A percentile compares a stretch with the other conserved stretches of the same genome.
These are phyloP conservation scores for Calephelis nemesis DNA, from an alignment of 1,140 invertebrate genomes.

Conservation along the genomic window DNA sequence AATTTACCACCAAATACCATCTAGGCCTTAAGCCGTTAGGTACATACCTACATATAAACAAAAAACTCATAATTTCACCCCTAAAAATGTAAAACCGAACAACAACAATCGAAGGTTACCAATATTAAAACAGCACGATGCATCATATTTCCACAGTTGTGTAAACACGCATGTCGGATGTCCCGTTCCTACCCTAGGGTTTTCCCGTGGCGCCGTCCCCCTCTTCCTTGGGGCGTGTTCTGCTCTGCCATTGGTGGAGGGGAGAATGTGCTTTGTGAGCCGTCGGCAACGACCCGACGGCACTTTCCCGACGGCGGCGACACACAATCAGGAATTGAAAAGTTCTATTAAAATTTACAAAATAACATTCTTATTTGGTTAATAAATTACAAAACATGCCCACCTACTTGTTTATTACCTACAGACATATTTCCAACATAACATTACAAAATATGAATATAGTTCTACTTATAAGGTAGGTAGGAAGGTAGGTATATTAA, in stretches of 20 bases:
- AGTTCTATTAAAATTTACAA: constrained; percentile 23
- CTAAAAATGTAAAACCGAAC: constrained; percentile 43
- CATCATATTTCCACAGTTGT: constrained; percentile 69
- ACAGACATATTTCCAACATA: too few relatives aligned
- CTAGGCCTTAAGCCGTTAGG: too few relatives aligned
- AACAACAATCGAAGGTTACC: constrained; percentile 70
- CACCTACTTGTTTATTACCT: too few relatives aligned
- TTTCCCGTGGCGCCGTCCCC: constrained; percentile 47
- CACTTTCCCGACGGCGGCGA: constrained; percentile 70
- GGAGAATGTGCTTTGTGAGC: constrained; percentile 49
- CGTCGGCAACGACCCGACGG: constrained; percentile 61
- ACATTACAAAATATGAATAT: too few relatives aligned
- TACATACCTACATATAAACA: not conserved
- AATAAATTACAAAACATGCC: too few relatives aligned
- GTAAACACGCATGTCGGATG: constrained; percentile 54
- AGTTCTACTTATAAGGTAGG: too few relatives aligned
- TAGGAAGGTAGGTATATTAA: too few relatives aligned
- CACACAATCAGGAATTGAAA: constrained; percentile 56
- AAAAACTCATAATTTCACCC: not conserved
- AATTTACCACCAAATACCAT: not conserved
- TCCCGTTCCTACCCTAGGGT: constrained; percentile 41
- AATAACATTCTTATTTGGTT: not conserved
- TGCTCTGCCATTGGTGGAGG: constrained; percentile 61
- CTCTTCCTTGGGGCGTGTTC: constrained; percentile 60
- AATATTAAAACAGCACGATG: constrained; percentile 75